Evolutionary conservation across 2,113 vertebrate genomes (phyloP).

Genomic region (Neofelis nebulosa): DNA sequence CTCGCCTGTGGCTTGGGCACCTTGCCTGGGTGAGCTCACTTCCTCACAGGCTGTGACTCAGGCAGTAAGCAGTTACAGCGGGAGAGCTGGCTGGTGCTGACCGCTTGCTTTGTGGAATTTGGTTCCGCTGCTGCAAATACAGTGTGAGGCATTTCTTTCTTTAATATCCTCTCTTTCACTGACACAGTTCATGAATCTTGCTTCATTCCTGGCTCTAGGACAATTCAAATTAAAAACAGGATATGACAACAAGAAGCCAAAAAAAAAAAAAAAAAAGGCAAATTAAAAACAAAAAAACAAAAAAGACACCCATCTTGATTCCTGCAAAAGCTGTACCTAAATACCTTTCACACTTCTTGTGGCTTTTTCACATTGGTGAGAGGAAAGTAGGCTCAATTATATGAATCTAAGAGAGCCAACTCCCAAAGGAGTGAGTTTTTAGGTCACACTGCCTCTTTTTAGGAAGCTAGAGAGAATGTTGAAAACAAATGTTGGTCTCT

Average conservation of each 20-base stretch:
- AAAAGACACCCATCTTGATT: background rate
- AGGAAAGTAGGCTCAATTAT: background rate
- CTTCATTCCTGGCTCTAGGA: constrained; percentile 21
- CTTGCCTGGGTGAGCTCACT: background rate
- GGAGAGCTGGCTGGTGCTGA: background rate
- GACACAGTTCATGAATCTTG: background rate
- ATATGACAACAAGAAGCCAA: background rate
- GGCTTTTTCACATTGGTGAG: background rate
- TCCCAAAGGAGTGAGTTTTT: background rate
- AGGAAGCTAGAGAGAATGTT: background rate
- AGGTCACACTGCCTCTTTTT: background rate
- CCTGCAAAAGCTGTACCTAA: background rate
- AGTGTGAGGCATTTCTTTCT: background rate
- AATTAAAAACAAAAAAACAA: background rate
- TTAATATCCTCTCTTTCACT: background rate
- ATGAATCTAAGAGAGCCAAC: background rate
- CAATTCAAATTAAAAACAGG: background rate
- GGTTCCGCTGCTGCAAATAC: background rate
- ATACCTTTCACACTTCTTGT: background rate
- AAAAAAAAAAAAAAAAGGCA: background rate
- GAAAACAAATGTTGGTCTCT: background rate
- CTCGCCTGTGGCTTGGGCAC: background rate
- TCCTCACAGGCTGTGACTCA: background rate
- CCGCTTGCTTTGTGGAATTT: background rate
- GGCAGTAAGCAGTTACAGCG: background rate